Conservation (phyloP, 2,888 invertebrate genomes). For the Hypomecis punctinalis region DNA sequence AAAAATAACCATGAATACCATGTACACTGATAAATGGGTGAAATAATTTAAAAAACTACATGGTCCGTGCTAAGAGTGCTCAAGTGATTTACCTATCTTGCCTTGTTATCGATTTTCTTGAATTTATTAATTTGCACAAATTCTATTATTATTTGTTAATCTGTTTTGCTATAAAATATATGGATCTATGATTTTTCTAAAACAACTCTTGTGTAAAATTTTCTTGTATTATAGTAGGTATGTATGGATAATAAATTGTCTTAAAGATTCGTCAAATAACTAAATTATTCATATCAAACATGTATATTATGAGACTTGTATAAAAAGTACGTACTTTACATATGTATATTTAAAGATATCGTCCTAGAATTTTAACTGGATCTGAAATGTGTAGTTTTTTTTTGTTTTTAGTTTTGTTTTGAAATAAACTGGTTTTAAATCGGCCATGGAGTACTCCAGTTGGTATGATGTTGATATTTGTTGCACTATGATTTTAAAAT, state of each 20-base stretch:
- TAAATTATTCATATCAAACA: slow-evolving; percentile 47
- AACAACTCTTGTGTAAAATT: neutral
- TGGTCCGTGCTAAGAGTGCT: neutral
- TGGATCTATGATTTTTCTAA: neutral
- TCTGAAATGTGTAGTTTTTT: no score
- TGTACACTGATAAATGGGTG: neutral
- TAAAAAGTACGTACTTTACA: slow-evolving; percentile 25
- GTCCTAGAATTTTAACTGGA: no score
- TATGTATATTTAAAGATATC: no score
- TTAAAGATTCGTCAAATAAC: slow-evolving; percentile 58
- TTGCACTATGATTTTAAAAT: no score
- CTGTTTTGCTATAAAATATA: neutral
- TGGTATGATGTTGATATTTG: no score
- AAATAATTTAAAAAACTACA: neutral
- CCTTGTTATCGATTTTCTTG: slow-evolving; percentile 17
- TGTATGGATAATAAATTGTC: slow-evolving; percentile 30
- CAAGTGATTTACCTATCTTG: slow-evolving; percentile 23
- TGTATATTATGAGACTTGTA: slow-evolving; percentile 27
- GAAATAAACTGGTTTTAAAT: no score
- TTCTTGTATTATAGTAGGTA: no score
- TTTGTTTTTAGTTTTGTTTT: no score
- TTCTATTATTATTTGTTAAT: neutral
- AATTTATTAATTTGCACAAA: slow-evolving; percentile 17
- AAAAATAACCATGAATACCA: no score
- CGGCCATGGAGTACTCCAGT: no score